Evolutionary conservation across 2,113 vertebrate species (phyloP).

Genomic region (Pithys albifrons): DNA sequence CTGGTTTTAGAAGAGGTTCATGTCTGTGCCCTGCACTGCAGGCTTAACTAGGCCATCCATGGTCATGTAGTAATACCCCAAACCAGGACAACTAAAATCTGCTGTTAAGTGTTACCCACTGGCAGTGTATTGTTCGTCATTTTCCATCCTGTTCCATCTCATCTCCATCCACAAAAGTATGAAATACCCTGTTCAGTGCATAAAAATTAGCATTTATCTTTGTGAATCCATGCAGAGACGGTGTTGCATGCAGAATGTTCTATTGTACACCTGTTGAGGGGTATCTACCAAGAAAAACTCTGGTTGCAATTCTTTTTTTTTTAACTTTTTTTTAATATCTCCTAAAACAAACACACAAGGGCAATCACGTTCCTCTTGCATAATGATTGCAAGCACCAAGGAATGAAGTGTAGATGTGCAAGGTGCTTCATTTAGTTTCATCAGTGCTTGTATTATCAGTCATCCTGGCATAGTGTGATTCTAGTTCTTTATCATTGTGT

Average conservation of each 20-base stretch:
- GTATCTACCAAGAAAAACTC: not conserved
- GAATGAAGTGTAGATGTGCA: not conserved
- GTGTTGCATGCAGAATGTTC: not conserved
- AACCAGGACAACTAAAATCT: not conserved
- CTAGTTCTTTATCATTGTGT: constrained; percentile 5
- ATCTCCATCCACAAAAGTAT: not conserved
- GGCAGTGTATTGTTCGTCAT: not conserved
- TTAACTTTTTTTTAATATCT: not conserved
- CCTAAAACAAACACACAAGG: not conserved
- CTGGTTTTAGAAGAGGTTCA: not conserved
- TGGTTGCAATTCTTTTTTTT: not conserved
- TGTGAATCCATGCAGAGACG: not conserved
- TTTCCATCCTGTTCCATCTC: not conserved
- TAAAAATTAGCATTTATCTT: not conserved
- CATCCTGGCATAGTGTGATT: not conserved
- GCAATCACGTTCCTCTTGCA: not conserved
- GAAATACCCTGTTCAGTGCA: not conserved
- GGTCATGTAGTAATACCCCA: not conserved
- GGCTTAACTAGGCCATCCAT: not conserved
- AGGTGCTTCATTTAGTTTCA: not conserved
- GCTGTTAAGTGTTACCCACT: not conserved
- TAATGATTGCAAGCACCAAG: not conserved
- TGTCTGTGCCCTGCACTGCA: not conserved
- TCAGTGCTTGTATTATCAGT: not conserved
- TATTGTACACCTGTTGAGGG: not conserved